These are phyloP conservation scores for Hylyphantes graminicola DNA, from an alignment of 1,140 invertebrate species.

Conservation along the genomic window DNA sequence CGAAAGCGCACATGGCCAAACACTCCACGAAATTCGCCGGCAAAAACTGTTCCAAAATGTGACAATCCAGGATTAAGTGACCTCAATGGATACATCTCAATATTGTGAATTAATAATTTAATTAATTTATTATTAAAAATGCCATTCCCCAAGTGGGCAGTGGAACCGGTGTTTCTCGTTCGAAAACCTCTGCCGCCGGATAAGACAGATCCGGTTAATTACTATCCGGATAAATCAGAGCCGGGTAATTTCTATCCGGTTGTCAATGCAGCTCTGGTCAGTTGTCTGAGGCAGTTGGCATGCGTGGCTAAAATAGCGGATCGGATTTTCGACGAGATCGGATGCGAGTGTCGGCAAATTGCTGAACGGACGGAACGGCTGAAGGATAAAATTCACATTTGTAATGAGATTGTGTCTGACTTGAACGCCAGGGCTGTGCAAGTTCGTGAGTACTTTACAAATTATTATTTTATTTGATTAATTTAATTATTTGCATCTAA, in stretches of 20 bases:
- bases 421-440: conserved; percentile 51
- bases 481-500: too few species aligned
- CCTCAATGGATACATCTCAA: conserved; percentile 3
- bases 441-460: conserved; percentile 57
- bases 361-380: conserved; percentile 41
- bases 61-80: background rate
- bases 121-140: conserved; percentile 27
- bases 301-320: conserved; percentile 38
- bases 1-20: background rate
- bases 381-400: conserved; percentile 16
- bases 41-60: background rate
- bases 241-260: conserved; percentile 53
- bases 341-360: conserved; percentile 42
- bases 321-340: conserved; percentile 52
- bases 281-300: conserved; percentile 49
- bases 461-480: too few species aligned
- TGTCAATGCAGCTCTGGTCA: conserved; percentile 31
- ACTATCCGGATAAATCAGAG: conserved; percentile 58
- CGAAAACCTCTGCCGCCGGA: conserved; percentile 60
- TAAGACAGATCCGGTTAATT: conserved; percentile 47
- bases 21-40: background rate
- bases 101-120: background rate
- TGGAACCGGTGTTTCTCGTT: conserved; percentile 62
- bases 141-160: conserved; percentile 61
- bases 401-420: conserved; percentile 30